Conservation (phyloP, 2,113 vertebrate species). For the Gambusia affinis region DNA sequence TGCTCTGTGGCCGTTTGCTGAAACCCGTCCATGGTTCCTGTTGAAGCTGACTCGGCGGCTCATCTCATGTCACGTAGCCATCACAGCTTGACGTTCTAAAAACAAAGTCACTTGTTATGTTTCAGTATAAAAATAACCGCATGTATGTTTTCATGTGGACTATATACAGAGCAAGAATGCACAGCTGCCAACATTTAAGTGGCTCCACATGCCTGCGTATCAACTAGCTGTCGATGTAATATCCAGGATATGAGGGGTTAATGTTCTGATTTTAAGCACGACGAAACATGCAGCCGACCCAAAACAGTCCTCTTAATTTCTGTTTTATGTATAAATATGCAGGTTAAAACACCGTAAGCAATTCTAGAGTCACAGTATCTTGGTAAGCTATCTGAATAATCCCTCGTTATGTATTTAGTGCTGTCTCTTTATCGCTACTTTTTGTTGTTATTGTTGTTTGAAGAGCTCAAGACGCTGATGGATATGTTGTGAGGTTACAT, state of each 20-base stretch:
- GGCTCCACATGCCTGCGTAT: neutral
- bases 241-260: slow-evolving; percentile 20
- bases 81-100: slow-evolving; percentile 46
- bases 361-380: neutral
- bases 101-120: slow-evolving; percentile 16
- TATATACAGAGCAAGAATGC: neutral
- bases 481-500: neutral
- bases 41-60: slow-evolving; percentile 66
- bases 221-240: neutral
- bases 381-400: neutral
- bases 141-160: neutral
- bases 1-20: slow-evolving; percentile 53
- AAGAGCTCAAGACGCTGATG: slow-evolving; percentile 33
- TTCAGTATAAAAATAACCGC: neutral
- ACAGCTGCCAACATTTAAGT: slow-evolving; percentile 1
- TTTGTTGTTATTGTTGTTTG: slow-evolving; percentile 17
- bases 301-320: slow-evolving; percentile 1
- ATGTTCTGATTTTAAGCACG: slow-evolving; percentile 1
- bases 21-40: slow-evolving; percentile 71
- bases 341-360: neutral
- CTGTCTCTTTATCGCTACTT: neutral
- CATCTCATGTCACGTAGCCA: slow-evolving; percentile 72
- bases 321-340: neutral
- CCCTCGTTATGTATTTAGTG: neutral
- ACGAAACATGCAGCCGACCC: slow-evolving; percentile 13